Base-by-base conservation (phyloP, 2,888 invertebrate species). In the Tanaodytes sp. region DNA sequence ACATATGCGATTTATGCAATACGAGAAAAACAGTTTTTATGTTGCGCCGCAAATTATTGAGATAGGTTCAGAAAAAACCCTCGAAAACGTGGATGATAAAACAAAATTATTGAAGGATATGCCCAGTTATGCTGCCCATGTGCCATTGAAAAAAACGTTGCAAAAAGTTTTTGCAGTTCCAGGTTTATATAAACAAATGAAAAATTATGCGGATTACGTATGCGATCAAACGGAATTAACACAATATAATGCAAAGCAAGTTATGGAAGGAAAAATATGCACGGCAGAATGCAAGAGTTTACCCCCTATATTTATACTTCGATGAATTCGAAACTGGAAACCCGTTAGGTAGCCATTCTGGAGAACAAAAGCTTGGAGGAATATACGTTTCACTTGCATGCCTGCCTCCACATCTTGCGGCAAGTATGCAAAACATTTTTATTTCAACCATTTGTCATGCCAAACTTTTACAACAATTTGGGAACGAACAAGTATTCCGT, bases 391-490 rank as follows among this genome's bases (percentile, higher is more conserved):
- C 48, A 5, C 12, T 48, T n/a, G 48, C 48, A 16, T 11, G 52
- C 14, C 18, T 63, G 19, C 62, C 48, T 31, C 54, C 62, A 9
- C 40, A 46, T 42, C 37, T 62, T 23, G 33, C 11, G 16, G 30
- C 20, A 1, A 63, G 42, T 30, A 27, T 63, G 36, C 12, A 54
- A 6, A 55, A 63, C 45, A 11, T 51, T 20, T 49, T 55, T 18
- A 27, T 63, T 5, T 48, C 40, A 2, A 33, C 36, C 2, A 33
- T 63, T 23, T 36, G 23, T 18, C 43, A 55, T 15, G 39, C 40
- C 9, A 57, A 64, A 12, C 12, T 54, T 40, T 33, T 62, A 14
- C 46, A 54, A 39, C 15, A 62, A 27, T 63, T 63, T 48, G n/a
- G n/a, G n/a, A n/a, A n/a, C n/a, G n/a, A n/a, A n/a, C n/a, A n/a